Percentiles rank a stretch among this genome's conserved stretches.
These are phyloP conservation scores for Drosophila nigromelanica DNA, from an alignment of 1,140 invertebrate genomes.

Conservation along the genomic window DNA sequence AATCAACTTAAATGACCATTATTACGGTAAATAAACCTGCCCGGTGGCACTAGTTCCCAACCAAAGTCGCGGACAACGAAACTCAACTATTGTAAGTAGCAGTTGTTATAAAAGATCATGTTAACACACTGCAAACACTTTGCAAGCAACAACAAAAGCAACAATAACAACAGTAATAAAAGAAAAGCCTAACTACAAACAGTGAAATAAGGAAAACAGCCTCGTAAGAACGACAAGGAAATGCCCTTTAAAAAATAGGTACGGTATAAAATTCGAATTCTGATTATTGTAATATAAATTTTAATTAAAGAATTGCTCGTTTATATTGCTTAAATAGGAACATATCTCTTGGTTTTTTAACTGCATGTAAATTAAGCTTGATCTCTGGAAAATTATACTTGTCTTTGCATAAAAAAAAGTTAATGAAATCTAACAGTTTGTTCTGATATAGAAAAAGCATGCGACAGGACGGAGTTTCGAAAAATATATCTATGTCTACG, in stretches of 20 bases:
- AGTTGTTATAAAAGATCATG: constrained; percentile 79
- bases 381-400: too few relatives aligned
- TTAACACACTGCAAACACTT: constrained; percentile 63
- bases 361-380: too few relatives aligned
- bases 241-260: constrained; percentile 3
- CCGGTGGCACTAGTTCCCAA: constrained; percentile 38
- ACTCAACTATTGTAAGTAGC: constrained; percentile 5
- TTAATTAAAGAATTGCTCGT: too few relatives aligned
- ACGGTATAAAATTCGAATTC: too few relatives aligned
- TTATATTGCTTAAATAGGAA: too few relatives aligned
- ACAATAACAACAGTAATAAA: constrained; percentile 20
- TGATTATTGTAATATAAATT: too few relatives aligned
- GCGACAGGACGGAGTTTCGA: too few relatives aligned
- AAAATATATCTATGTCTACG: too few relatives aligned
- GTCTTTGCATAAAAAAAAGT: too few relatives aligned
- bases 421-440: too few relatives aligned
- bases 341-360: too few relatives aligned
- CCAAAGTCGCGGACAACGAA: constrained; percentile 10
- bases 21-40: constrained; percentile 81
- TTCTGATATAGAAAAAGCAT: too few relatives aligned
- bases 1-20: constrained; percentile 79
- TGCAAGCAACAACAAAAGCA: constrained; percentile 42
- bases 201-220: neutral
- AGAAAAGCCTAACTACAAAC: constrained; percentile 8
- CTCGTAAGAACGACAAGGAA: neutral